Evolutionary conservation across 2,797 vertebrate species (phyloP).

Genomic region (Paedocypris micromegethes): DNA sequence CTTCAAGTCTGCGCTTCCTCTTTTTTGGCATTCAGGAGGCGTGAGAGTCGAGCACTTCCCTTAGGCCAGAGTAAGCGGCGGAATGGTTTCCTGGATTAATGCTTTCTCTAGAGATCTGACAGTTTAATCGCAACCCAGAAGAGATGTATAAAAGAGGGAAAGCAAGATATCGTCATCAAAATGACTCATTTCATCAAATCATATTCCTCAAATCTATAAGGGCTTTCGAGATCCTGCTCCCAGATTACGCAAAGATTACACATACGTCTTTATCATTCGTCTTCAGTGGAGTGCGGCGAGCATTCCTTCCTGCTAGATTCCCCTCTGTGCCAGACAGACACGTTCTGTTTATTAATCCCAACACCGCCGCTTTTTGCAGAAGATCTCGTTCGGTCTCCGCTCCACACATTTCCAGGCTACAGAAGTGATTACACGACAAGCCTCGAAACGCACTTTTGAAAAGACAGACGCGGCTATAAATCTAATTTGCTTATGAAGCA

Average conservation of each 20-base stretch:
- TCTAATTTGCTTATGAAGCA: slow-evolving; percentile 32
- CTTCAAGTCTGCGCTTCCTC: slow-evolving; percentile 9
- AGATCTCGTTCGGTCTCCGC: slow-evolving; percentile 4
- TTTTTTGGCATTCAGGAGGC: slow-evolving; percentile 20
- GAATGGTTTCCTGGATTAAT: slow-evolving; percentile 66
- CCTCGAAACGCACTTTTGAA: slow-evolving; percentile 33
- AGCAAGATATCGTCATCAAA: slow-evolving; percentile 61
- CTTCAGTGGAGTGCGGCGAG: slow-evolving; percentile 25
- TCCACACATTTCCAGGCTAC: slow-evolving; percentile 16
- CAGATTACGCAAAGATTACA: slow-evolving; percentile 20
- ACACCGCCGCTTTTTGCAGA: slow-evolving; percentile 4
- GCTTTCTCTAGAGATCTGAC: slow-evolving; percentile 67
- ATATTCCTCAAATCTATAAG: slow-evolving; percentile 62
- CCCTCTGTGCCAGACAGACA: slow-evolving; percentile 21
- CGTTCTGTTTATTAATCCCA: slow-evolving; percentile 40
- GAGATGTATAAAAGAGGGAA: slow-evolving; percentile 50
- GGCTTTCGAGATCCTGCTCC: slow-evolving; percentile 44
- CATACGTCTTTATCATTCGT: slow-evolving; percentile 34
- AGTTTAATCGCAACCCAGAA: slow-evolving; percentile 63
- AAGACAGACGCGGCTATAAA: slow-evolving; percentile 24
- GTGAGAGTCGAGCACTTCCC: slow-evolving; percentile 5
- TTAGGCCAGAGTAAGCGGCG: slow-evolving; percentile 45
- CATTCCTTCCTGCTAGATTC: slow-evolving; percentile 36
- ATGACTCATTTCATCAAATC: slow-evolving; percentile 67
- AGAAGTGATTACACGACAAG: slow-evolving; percentile 22